A percentile compares a stretch with the other conserved stretches of the same genome.
Evolutionary conservation across 2,113 vertebrate species (phyloP).

Genomic region (Symphodus melops): DNA sequence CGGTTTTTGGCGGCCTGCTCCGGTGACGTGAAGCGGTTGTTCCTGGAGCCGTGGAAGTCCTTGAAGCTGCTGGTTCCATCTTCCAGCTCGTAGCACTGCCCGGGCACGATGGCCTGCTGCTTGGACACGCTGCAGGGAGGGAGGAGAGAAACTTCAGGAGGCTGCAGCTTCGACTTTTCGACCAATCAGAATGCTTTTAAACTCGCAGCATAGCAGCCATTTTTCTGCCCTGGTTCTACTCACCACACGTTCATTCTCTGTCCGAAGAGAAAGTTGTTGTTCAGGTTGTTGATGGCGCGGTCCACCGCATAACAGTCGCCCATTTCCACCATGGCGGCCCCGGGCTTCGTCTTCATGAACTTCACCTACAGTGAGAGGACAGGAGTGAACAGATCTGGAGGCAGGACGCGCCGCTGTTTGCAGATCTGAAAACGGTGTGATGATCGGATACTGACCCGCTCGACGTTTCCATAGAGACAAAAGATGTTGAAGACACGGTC

Average conservation of each 20-base stretch:
- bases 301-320: slow-evolving; percentile 95
- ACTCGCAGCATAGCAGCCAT: too few relatives aligned
- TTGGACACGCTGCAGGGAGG: slow-evolving; percentile 88
- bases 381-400: neutral
- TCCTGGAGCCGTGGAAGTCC: slow-evolving; percentile 93
- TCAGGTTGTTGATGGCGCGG: slow-evolving; percentile 92
- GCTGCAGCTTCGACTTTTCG: neutral
- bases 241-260: slow-evolving; percentile 96
- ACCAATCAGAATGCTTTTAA: neutral
- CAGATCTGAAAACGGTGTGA: too few relatives aligned
- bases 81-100: slow-evolving; percentile 93
- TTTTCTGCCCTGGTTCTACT: slow-evolving; percentile 33
- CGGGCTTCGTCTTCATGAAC: slow-evolving; percentile 98
- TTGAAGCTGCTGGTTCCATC: slow-evolving; percentile 94
- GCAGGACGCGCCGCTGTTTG: neutral
- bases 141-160: neutral
- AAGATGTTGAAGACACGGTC: slow-evolving; percentile 95
- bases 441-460: slow-evolving; percentile 88
- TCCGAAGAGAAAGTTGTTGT: slow-evolving; percentile 95
- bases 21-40: slow-evolving; percentile 93
- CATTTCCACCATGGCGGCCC: slow-evolving; percentile 97
- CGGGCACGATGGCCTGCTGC: slow-evolving; percentile 94
- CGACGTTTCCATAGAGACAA: slow-evolving; percentile 94
- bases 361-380: slow-evolving; percentile 84
- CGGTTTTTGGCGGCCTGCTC: slow-evolving; percentile 96